Conservation (phyloP, 2,797 vertebrate species). For the Orestias chungarensis region DNA sequence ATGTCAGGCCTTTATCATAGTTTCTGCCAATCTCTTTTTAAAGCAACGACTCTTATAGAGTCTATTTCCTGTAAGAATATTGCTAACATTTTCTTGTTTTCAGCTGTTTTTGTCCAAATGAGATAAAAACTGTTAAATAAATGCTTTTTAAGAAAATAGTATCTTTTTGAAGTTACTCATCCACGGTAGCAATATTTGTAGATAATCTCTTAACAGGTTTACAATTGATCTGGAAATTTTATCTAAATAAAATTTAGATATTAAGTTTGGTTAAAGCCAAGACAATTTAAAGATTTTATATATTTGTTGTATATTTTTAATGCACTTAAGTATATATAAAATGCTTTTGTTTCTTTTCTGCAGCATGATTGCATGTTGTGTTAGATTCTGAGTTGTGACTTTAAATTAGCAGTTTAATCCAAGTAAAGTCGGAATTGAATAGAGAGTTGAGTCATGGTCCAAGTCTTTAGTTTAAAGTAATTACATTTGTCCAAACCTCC, state of each 20-base stretch:
- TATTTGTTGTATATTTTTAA: too few species aligned
- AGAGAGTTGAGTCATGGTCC: background rate
- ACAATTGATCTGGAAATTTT: background rate
- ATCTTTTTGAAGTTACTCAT: background rate
- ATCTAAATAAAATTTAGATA: too few species aligned
- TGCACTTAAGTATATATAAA: too few species aligned
- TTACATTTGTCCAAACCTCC: too few species aligned
- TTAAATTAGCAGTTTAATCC: background rate
- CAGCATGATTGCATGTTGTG: background rate
- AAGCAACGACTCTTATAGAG: background rate
- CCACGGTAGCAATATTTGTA: background rate
- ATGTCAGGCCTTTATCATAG: background rate
- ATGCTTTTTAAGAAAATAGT: background rate
- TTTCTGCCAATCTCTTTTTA: background rate
- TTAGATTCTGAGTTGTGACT: background rate
- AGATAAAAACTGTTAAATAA: background rate
- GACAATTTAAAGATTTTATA: background rate
- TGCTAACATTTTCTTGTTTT: background rate
- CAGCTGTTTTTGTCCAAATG: background rate
- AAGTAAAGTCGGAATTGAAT: background rate
- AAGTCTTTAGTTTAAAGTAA: background rate
- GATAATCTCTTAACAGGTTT: background rate
- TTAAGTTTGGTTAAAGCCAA: background rate
- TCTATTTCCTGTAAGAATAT: background rate
- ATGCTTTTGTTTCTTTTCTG: background rate